phyloP scores from a whole-genome alignment of 2,888 invertebrate species.

The Trichacis sp. region DNA sequence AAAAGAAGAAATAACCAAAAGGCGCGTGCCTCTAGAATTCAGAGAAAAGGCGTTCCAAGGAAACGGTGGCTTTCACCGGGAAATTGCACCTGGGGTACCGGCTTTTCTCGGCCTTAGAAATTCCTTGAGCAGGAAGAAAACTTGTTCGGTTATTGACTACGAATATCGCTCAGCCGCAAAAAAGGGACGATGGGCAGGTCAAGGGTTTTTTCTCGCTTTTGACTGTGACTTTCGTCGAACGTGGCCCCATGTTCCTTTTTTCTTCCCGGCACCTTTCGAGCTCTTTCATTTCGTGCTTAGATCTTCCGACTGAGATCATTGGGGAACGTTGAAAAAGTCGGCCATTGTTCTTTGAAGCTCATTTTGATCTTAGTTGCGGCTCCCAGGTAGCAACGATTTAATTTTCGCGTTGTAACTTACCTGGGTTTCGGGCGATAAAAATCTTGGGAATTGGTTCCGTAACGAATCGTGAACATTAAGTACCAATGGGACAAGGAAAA shows the following conservation, averaged over 20 bases:
- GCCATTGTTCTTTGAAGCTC: background rate
- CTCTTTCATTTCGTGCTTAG: background rate
- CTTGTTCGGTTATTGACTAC: conserved; percentile 1
- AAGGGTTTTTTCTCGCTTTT: background rate
- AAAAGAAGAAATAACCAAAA: background rate
- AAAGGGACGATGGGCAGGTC: background rate
- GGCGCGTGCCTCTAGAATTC: conserved; percentile 4
- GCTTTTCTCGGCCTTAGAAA: background rate
- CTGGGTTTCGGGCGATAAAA: too few relatives aligned
- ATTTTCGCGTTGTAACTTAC: too few relatives aligned
- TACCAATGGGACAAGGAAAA: too few relatives aligned
- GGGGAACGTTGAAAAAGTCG: background rate
- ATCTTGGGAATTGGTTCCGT: too few relatives aligned
- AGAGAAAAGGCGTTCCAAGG: background rate
- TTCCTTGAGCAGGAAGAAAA: background rate
- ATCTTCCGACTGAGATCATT: conserved; percentile 1
- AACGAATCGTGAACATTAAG: too few relatives aligned
- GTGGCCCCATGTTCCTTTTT: background rate
- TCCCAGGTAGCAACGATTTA: background rate
- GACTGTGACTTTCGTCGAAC: background rate
- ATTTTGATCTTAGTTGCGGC: background rate
- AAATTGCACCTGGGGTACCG: background rate
- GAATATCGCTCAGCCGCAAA: background rate
- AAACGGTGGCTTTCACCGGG: background rate
- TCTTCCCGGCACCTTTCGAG: background rate